Evolutionary conservation across 1,140 invertebrate species (phyloP), one percentile per base, ranked within the genome.

Genomic region (Aethina tumida): DNA sequence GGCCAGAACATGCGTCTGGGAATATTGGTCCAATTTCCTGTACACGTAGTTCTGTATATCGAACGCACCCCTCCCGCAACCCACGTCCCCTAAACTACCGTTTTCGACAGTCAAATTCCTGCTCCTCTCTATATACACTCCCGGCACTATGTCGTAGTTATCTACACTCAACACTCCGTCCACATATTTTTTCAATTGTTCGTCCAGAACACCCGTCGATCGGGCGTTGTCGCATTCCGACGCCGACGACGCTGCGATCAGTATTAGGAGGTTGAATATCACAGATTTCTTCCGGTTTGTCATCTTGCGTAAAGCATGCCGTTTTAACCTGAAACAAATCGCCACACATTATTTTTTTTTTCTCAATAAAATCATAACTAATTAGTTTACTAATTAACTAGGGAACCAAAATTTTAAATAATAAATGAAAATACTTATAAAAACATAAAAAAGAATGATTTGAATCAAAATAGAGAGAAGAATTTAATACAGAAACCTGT

Each of bases 1-100:
- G 4, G 66, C 65, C 4, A 73, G 17, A 10, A 69, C 63, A 47
- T 73, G 69, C 15, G 58, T 70, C 24, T 66, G 53, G 1, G 68
- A 49, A 42, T 52, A 62, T 26, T 52, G 37, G 16, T 55, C 44
- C 17, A 55, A 35, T 36, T 48, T 55, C 6, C 46, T 47, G 16
- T 52, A 30, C 13, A 60, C 42, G 35, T 60, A 62, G 31, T 55
- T 51, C 20, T 56, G 42, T 5, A 62, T 27, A n/a, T 24, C 39
- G 7, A 26, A 15, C 7, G 37, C 10, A 30, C 39, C 48, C 30
- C 50, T 39, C 2, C 32, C 27, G n/a, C 45, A 52, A 18, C 18
- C 41, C 5, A 18, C 30, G 20, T 39, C 33, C 6, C 28, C 16
- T 16, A 10, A 24, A 15, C 31, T 18, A 16, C 15, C 19, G 14